Conservation (phyloP, 1,140 invertebrate genomes). For the Conus ventricosus region DNA sequence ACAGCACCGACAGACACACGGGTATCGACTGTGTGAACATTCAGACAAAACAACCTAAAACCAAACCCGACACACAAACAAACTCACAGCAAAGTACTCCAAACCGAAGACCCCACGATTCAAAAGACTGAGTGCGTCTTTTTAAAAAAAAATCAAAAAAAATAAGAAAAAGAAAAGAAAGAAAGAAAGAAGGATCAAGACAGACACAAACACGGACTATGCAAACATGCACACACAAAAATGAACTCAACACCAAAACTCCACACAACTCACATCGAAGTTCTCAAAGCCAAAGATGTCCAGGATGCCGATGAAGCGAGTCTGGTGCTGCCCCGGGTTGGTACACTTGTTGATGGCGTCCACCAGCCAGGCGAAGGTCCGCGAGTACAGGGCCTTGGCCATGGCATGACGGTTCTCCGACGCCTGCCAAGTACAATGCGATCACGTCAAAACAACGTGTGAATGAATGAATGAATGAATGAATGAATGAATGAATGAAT, state of each 20-base stretch:
- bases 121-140: not conserved
- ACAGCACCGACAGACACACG: no score
- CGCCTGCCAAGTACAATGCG: slow-evolving; percentile 77
- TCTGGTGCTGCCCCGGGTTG: slow-evolving; percentile 96
- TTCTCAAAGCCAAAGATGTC: slow-evolving; percentile 99
- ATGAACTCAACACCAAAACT: not conserved
- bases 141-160: not conserved
- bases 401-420: slow-evolving; percentile 96
- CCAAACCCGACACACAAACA: no score
- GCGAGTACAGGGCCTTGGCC: slow-evolving; percentile 97
- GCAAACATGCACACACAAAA: not conserved
- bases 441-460: slow-evolving; percentile 32
- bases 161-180: not conserved
- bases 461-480: no score
- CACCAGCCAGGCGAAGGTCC: slow-evolving; percentile 99
- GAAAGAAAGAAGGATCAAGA: not conserved
- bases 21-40: no score
- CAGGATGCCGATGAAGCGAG: slow-evolving; percentile 98
- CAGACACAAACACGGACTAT: not conserved
- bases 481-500: no score
- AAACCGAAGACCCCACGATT: no score
- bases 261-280: slow-evolving; percentile 83
- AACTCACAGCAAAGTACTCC: no score
- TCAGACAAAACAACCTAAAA: no score
- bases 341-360: slow-evolving; percentile 96